A percentile compares a stretch with the other conserved stretches of the same genome.
Evolutionary conservation across 2,888 invertebrate species (phyloP).

Genomic region (Chaetogeoica ovagalla): DNA sequence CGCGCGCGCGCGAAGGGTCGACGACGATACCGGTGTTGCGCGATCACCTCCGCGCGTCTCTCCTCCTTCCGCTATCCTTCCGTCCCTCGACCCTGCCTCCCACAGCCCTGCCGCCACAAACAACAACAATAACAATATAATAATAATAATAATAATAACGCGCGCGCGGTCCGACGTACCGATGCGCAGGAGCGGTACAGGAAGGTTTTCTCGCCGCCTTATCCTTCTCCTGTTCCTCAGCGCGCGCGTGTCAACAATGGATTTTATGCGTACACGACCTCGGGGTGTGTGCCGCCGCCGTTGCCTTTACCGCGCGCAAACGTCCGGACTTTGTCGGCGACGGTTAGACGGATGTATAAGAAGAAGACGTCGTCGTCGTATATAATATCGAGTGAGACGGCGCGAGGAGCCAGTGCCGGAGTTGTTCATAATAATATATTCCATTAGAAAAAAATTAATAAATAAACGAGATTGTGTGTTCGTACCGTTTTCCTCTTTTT

Average conservation of each 20-base stretch:
- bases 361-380: too few species aligned
- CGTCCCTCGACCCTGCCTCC: too few species aligned
- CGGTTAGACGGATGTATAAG: not conserved
- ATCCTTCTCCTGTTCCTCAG: not conserved
- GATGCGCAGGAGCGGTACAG: not conserved
- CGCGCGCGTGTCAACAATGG: conserved; percentile 23
- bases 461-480: too few species aligned
- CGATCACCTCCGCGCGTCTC: too few species aligned
- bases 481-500: too few species aligned
- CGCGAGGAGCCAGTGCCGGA: not conserved
- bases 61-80: too few species aligned
- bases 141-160: conserved; percentile 21
- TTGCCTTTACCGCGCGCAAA: too few species aligned
- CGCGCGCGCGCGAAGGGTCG: too few species aligned
- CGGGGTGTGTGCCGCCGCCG: not conserved
- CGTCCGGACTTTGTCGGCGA: conserved; percentile 21
- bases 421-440: not conserved
- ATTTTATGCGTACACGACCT: conserved; percentile 15
- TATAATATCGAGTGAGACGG: too few species aligned
- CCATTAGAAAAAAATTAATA: too few species aligned
- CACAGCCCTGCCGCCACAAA: too few species aligned
- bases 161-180: not conserved
- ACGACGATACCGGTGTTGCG: too few species aligned
- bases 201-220: not conserved
- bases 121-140: not conserved